These are phyloP conservation scores for Myotis vivesi DNA, from an alignment of 2,797 vertebrate genomes.

Conservation along the genomic window DNA sequence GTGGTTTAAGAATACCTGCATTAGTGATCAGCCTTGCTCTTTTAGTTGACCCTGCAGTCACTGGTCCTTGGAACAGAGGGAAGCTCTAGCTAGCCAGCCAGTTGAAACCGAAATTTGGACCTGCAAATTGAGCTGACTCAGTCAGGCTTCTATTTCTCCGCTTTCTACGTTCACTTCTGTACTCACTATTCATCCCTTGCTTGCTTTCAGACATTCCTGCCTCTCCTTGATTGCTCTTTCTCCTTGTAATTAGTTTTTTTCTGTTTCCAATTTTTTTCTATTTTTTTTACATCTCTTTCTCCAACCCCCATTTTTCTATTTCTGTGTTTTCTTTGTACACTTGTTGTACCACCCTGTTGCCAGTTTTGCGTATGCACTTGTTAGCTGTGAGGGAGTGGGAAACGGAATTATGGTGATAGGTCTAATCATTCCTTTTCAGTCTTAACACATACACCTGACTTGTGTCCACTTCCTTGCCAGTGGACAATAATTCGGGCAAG, in stretches of 20 bases:
- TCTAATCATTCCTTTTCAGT: neutral
- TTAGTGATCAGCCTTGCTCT: neutral
- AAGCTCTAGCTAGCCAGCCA: neutral
- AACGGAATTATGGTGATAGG: neutral
- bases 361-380: neutral
- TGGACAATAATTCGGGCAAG: neutral
- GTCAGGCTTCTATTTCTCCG: neutral
- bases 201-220: neutral
- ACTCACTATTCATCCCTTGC: rapidly evolving
- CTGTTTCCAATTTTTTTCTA: neutral
- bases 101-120: neutral
- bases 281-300: neutral
- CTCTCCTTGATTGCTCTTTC: conserved; percentile 19
- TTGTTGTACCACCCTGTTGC: neutral
- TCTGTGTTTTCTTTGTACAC: neutral
- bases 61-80: neutral
- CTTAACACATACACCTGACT: neutral
- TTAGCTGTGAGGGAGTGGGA: neutral
- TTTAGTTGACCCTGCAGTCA: neutral
- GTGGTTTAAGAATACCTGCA: neutral
- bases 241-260: conserved; percentile 7
- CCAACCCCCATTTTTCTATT: neutral
- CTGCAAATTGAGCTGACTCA: neutral
- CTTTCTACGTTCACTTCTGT: neutral
- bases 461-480: neutral